Conservation (phyloP, 2,888 invertebrate species). For the Chrysopilus asiliformis region DNA sequence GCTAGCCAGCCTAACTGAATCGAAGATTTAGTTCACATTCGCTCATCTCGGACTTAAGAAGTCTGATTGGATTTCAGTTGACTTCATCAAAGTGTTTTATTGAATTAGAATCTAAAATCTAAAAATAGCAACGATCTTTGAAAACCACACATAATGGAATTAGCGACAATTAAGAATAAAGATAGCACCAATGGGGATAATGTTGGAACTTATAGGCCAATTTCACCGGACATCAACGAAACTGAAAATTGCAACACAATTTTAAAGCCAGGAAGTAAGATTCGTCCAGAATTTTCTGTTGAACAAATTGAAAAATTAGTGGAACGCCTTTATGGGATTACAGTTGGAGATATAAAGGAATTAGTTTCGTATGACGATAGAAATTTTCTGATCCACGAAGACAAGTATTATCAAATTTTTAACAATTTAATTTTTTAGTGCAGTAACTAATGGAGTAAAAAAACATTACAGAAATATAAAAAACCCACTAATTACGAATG, state of each 20-base stretch:
- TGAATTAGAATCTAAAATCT: too few species aligned
- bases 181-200: not conserved
- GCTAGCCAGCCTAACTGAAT: too few species aligned
- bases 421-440: not conserved
- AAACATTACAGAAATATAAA: slow-evolving; percentile 35
- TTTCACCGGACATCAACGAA: not conserved
- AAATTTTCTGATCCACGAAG: slow-evolving; percentile 31
- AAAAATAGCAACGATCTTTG: too few species aligned
- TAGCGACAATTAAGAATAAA: slow-evolving; percentile 5
- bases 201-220: not conserved
- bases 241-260: slow-evolving; percentile 13
- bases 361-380: slow-evolving; percentile 34
- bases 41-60: too few species aligned
- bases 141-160: too few species aligned
- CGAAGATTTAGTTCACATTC: too few species aligned
- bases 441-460: not conserved
- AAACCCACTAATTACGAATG: slow-evolving; percentile 45
- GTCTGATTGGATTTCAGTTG: too few species aligned
- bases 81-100: too few species aligned
- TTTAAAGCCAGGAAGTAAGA: slow-evolving; percentile 31
- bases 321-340: slow-evolving; percentile 33
- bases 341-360: slow-evolving; percentile 26
- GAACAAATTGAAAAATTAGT: slow-evolving; percentile 27
- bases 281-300: slow-evolving; percentile 26
- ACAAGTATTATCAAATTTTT: slow-evolving; percentile 21